Percentiles rank a stretch among this genome's conserved stretches.
phyloP scores from a whole-genome alignment of 1,140 invertebrate genomes.

The Gonioctena quinquepunctata region DNA sequence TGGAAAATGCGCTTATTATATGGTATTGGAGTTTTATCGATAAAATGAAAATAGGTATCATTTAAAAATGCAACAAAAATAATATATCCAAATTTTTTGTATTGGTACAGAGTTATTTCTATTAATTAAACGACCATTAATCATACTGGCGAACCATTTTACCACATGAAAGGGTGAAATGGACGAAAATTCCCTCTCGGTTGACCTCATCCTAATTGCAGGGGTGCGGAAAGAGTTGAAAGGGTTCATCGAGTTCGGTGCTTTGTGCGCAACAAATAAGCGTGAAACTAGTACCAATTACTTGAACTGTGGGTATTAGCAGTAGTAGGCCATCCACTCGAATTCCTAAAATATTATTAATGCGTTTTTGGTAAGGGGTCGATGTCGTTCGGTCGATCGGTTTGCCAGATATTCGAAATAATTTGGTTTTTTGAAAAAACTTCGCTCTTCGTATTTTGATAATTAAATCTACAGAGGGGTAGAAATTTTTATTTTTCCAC shows the following conservation, averaged over 20 bases:
- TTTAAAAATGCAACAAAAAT: no score
- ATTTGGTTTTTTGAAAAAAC: no score
- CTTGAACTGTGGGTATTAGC: background rate
- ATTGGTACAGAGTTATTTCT: no score
- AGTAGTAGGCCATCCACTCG: background rate
- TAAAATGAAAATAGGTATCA: no score
- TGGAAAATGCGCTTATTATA: no score
- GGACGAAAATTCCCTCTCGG: background rate
- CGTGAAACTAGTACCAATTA: constrained; percentile 6
- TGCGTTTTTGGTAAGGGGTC: background rate
- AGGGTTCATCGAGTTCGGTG: background rate
- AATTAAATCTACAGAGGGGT: no score
- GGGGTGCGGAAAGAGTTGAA: constrained; percentile 13
- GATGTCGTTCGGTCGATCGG: background rate
- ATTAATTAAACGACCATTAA: background rate
- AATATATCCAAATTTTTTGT: no score
- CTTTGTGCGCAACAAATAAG: constrained; percentile 1
- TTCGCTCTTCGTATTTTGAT: no score
- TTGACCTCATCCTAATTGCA: background rate
- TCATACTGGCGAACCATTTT: background rate
- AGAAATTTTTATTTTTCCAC: no score
- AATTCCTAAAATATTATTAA: background rate
- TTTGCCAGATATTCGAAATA: no score
- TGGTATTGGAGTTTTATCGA: no score
- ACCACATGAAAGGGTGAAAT: constrained; percentile 8